phyloP scores from a whole-genome alignment of 1,140 invertebrate genomes.

The Pseudobourletiella spinata region DNA sequence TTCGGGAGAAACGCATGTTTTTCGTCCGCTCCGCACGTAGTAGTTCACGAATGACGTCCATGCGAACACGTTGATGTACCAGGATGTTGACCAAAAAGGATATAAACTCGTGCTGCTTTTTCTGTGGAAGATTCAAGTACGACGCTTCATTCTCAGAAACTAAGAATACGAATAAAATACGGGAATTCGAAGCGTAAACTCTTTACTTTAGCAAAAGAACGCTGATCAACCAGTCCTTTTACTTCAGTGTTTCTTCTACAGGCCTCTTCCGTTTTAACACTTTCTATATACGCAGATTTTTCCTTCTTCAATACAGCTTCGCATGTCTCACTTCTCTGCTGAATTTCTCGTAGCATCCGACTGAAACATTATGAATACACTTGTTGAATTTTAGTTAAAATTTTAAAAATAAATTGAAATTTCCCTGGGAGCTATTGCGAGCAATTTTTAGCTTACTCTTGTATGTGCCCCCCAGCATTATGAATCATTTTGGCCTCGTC shows the following conservation, averaged over 20 bases:
- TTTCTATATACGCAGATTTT: not conserved
- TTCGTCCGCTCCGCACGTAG: conserved; percentile 11
- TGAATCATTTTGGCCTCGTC: conserved; percentile 6
- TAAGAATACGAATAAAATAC: not conserved
- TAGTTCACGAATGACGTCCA: conserved; percentile 16
- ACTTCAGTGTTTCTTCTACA: not conserved
- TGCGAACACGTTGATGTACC: conserved; percentile 9
- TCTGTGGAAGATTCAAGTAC: not conserved
- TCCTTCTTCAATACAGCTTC: not conserved
- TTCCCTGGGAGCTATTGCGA: not conserved
- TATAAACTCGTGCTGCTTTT: conserved; percentile 15
- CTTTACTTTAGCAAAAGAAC: conserved; percentile 12
- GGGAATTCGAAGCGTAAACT: not conserved
- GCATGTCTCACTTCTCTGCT: not conserved
- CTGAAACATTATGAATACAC: conserved; percentile 1
- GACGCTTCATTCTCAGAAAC: not conserved
- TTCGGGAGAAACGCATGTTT: not conserved
- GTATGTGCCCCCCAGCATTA: not conserved
- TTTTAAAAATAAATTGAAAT: not conserved
- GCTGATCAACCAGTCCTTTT: conserved; percentile 6
- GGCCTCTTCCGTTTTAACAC: not conserved
- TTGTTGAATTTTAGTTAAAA: not conserved
- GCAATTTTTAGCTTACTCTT: not conserved
- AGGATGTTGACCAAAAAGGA: conserved; percentile 8
- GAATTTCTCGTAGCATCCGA: conserved; percentile 2